Base-by-base conservation (phyloP, 2,113 vertebrate species). In the Oryzias curvinotus region DNA sequence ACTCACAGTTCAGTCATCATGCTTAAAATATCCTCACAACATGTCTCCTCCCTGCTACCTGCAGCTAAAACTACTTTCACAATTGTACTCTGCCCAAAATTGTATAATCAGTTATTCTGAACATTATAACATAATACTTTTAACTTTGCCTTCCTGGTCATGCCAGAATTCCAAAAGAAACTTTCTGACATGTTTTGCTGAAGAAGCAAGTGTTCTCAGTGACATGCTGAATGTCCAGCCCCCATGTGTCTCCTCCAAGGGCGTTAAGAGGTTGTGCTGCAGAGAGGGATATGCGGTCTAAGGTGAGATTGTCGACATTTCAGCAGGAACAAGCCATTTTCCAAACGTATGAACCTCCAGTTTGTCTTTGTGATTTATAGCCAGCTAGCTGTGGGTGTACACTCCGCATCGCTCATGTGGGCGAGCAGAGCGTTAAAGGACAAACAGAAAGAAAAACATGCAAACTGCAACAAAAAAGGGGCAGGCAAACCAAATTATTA, bases 331-430 rank as follows among this genome's bases (percentile, higher is more conserved):
- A 71, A 66, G 73, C 58, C 62, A 46, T 68, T 83, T 77, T 53
- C 69, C 25, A 28, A 52, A 54, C 21, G 13, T 60, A 71, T 28
- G 30, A 55, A 59, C 65, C 59, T 51, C 7, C 21, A 12, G 51
- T 80, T 84, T 80, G 78, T 80, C 62, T 47, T 55, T 45, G 63
- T 84, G 85, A 86, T 86, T 86, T 86, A 86, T 86, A 59, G 85
- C 51, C 46, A 63, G 52, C 52, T 23, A 23, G 61, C 57, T 66
- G 63, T 43, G 50, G 60, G 57, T 8, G 1, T 71, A 28, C 57
- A 26, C 36, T 23, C 56, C 8, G 61, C 78, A 78, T 71, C 21
- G 68, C 67, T 79, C 79, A 80, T 78, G 75, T 63, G 77, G 77
- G 65, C 71, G 65, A 49, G 18, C 51, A 65, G 48, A 65, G 69